Evolutionary conservation across 1,140 invertebrate species (phyloP).

Genomic region (Eufriesea mexicana): DNA sequence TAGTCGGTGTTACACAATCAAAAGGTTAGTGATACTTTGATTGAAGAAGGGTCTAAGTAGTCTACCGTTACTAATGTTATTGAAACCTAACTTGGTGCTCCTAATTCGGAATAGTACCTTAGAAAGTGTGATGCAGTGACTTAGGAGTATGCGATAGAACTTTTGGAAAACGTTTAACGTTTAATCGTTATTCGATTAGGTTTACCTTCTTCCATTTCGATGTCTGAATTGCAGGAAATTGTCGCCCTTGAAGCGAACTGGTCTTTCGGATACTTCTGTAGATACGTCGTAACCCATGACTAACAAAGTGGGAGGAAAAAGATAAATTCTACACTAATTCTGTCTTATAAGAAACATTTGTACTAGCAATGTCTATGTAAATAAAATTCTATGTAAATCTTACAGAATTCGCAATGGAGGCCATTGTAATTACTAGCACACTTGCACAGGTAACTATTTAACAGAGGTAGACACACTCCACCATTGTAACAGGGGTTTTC

Average conservation of each 20-base stretch:
- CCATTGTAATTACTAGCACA: constrained; percentile 87
- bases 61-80: constrained; percentile 50
- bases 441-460: constrained; percentile 88
- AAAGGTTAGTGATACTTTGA: constrained; percentile 72
- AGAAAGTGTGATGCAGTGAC: constrained; percentile 45
- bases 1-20: constrained; percentile 72
- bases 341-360: constrained; percentile 1
- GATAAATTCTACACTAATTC: neutral
- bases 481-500: constrained; percentile 89
- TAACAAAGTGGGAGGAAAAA: constrained; percentile 42
- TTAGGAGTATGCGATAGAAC: constrained; percentile 21
- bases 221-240: constrained; percentile 86
- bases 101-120: constrained; percentile 34
- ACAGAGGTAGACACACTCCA: constrained; percentile 89
- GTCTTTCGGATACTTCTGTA: constrained; percentile 82
- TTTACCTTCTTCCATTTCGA: constrained; percentile 84
- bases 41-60: constrained; percentile 58
- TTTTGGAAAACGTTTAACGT: neutral
- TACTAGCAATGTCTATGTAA: neutral
- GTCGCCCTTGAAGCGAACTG: constrained; percentile 86
- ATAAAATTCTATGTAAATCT: constrained; percentile 76
- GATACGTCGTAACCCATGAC: constrained; percentile 79
- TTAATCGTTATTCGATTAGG: neutral
- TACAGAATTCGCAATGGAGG: constrained; percentile 88
- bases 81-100: constrained; percentile 42